phyloP scores from a whole-genome alignment of 2,113 vertebrate species.

The Antechinus stuartii region DNA sequence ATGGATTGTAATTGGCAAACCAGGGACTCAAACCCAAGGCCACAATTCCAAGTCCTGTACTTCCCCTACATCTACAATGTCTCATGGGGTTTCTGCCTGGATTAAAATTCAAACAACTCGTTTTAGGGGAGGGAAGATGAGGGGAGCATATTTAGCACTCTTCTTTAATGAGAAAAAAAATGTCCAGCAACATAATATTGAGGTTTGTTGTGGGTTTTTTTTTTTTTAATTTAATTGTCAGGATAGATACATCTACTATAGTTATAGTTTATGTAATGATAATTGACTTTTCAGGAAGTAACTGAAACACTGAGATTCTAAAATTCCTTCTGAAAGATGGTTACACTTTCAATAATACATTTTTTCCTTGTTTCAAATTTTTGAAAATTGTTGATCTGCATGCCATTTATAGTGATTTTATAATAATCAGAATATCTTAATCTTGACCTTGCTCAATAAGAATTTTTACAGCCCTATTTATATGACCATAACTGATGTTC shows the following conservation, averaged over 20 bases:
- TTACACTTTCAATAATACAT: not conserved
- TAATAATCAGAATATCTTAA: not conserved
- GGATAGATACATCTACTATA: not conserved
- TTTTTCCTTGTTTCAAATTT: not conserved
- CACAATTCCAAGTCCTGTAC: not conserved
- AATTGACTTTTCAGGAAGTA: not conserved
- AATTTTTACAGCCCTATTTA: not conserved
- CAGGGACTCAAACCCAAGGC: not conserved
- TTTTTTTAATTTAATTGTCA: not conserved
- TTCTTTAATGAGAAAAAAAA: not conserved
- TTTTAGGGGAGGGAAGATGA: not conserved
- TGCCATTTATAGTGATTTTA: not conserved
- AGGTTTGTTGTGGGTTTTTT: not conserved
- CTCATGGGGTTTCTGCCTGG: not conserved
- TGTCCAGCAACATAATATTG: not conserved
- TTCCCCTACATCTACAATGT: not conserved
- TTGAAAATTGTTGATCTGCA: not conserved
- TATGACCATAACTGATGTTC: not conserved
- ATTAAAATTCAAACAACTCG: not conserved
- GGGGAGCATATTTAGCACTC: not conserved
- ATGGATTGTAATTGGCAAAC: not conserved
- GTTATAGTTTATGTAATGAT: not conserved
- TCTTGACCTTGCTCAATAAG: not conserved
- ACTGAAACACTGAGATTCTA: not conserved
- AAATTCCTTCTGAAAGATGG: not conserved